Percentiles rank a stretch among this genome's conserved stretches.
Evolutionary conservation across 2,113 vertebrate species (phyloP).

Genomic region (Vireo altiloquus): DNA sequence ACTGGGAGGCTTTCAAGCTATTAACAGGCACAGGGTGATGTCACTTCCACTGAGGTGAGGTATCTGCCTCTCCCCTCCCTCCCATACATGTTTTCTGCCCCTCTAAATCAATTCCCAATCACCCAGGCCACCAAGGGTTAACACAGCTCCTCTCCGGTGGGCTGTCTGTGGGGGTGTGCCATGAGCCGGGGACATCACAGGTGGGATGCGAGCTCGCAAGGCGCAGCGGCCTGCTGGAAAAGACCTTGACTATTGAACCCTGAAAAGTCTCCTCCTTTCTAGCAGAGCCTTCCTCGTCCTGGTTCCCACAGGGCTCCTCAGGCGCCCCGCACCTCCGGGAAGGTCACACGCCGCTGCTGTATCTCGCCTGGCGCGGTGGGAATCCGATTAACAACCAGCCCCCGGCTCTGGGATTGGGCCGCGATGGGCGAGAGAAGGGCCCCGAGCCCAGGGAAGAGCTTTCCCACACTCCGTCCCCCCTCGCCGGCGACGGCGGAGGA

Average conservation of each 20-base stretch:
- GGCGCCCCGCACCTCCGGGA: constrained; percentile 2
- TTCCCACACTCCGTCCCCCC: constrained; percentile 82
- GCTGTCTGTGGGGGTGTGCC: not conserved
- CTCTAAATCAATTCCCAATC: not conserved
- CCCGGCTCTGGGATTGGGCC: constrained; percentile 35
- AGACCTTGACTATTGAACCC: constrained; percentile 60
- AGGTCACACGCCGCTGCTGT: constrained; percentile 52
- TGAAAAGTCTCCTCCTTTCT: constrained; percentile 42
- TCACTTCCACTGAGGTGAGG: rapidly evolving
- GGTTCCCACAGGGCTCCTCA: constrained; percentile 61
- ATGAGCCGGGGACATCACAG: not conserved
- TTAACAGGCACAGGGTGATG: not conserved
- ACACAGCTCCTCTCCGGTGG: rapidly evolving
- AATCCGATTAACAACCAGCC: constrained; percentile 63
- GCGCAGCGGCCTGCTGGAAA: not conserved
- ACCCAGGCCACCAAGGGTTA: constrained; percentile 14
- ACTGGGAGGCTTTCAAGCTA: not conserved
- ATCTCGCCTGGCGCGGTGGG: constrained; percentile 30
- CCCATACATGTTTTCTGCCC: rapidly evolving
- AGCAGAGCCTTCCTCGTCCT: constrained; percentile 14
- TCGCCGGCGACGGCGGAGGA: constrained; percentile 75
- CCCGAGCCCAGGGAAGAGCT: constrained; percentile 44
- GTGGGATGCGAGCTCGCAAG: not conserved
- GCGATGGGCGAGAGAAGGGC: constrained; percentile 36
- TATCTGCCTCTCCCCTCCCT: not conserved